These are phyloP conservation scores for Diarsia rubi DNA, from an alignment of 2,888 invertebrate genomes.

Conservation along the genomic window DNA sequence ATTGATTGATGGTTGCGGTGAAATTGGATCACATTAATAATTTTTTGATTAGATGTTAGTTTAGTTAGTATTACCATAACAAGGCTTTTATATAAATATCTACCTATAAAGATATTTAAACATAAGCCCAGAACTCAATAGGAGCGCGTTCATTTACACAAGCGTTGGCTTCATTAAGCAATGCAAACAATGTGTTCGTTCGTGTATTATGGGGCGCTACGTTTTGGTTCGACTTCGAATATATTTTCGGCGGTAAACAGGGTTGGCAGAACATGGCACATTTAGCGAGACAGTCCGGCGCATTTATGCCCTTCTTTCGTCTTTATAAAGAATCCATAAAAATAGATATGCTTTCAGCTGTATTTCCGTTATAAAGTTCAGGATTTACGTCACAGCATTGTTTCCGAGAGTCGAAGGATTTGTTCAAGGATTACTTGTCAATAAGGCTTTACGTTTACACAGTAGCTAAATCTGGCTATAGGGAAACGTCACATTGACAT, in stretches of 20 bases:
- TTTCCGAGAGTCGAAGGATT: background rate
- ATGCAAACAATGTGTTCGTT: conserved; percentile 59
- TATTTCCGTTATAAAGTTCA: conserved; percentile 45
- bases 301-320: conserved; percentile 48
- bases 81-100: background rate
- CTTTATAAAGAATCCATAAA: conserved; percentile 60
- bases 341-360: conserved; percentile 44
- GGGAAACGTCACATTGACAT: conserved; percentile 7
- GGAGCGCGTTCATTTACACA: conserved; percentile 46
- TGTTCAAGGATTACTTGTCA: conserved; percentile 28
- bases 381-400: conserved; percentile 22
- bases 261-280: conserved; percentile 43
- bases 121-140: conserved; percentile 27
- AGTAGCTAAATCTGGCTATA: conserved; percentile 12
- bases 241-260: conserved; percentile 47
- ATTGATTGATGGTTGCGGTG: conserved; percentile 11
- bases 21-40: conserved; percentile 14
- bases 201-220: conserved; percentile 39
- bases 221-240: conserved; percentile 36
- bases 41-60: background rate
- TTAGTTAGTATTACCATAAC: background rate
- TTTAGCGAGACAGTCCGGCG: conserved; percentile 36
- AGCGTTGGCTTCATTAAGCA: conserved; percentile 54
- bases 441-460: conserved; percentile 38
- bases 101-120: conserved; percentile 12